Evolutionary conservation across 2,113 vertebrate species (phyloP), one percentile per base, ranked within the genome.

Genomic region (Plectropomus leopardus): DNA sequence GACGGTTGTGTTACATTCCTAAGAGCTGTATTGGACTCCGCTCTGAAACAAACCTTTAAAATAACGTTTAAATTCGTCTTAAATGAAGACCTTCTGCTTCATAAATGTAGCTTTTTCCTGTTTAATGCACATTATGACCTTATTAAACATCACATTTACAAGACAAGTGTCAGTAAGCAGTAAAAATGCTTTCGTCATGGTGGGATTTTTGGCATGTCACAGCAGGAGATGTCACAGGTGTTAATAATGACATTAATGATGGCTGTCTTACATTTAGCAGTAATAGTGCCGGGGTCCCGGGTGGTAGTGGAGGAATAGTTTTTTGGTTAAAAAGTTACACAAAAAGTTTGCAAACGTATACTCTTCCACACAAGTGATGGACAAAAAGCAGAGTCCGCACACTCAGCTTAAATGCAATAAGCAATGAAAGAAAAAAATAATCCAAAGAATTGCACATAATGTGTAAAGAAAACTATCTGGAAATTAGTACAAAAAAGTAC

Each of bases 1-100:
- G 48, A 40, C 26, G 4, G 53, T 54, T 42, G 44, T 40, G 76
- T 50, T 30, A 60, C 0, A 59, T 69, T 64, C 63, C 76, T 57
- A 16, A 61, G 24, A 15, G 65, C 53, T 28, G 3, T 30, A 3
- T 44, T 24, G 3, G 19, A 42, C 16, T 36, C 6, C 21, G 26
- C 47, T 36, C 5, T 17, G 28, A 61, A 9, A 13, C 58, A 6
- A 57, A 58, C 26, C 42, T 3, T 24, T 48, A 16, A 21, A 7
- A 48, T 47, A 23, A n/a, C 40, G 42, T 63, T 4, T 26, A 69
- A 7, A 26, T 54, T 26, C 11, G 34, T 65, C 21, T 7, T 9
- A 42, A 40, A 30, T 47, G 24, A 4, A 36, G 71, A 44, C 26
- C 32, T 45, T 15, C 1, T n/a, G 53, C 53, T 34, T 34, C 36